phyloP scores from a whole-genome alignment of 2,888 invertebrate genomes.

The Subacronicta megacephala region DNA sequence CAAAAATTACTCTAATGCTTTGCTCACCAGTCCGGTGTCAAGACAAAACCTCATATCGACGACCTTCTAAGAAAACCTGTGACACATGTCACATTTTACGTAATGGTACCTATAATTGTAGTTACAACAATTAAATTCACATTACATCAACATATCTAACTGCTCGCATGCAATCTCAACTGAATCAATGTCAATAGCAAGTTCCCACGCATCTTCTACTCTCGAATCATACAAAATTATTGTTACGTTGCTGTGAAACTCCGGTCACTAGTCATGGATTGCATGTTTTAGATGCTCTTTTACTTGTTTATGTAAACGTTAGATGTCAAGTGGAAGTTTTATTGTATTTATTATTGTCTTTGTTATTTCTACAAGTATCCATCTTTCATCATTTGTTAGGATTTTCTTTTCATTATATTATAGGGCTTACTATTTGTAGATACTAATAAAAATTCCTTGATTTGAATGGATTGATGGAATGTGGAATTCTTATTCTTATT shows the following conservation, averaged over 20 bases:
- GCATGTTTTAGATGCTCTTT: slow-evolving; percentile 25
- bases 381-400: too few relatives aligned
- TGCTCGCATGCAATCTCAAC: slow-evolving; percentile 37
- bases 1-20: not conserved
- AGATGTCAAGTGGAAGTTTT: not conserved
- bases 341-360: not conserved
- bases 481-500: too few relatives aligned
- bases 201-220: slow-evolving; percentile 49
- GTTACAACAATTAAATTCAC: slow-evolving; percentile 31
- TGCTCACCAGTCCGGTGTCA: too few relatives aligned
- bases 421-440: too few relatives aligned
- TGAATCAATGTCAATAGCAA: slow-evolving; percentile 50
- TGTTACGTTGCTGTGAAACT: slow-evolving; percentile 44
- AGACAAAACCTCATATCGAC: too few relatives aligned
- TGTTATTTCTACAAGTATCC: not conserved
- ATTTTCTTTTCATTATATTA: too few relatives aligned
- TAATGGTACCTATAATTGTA: not conserved
- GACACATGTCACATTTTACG: not conserved
- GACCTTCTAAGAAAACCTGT: not conserved
- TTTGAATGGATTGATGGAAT: too few relatives aligned
- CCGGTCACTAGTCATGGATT: slow-evolving; percentile 36
- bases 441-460: too few relatives aligned
- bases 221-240: slow-evolving; percentile 45
- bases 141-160: slow-evolving; percentile 38
- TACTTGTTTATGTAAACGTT: slow-evolving; percentile 8